Evolutionary conservation across 2,113 vertebrate genomes (phyloP).

Genomic region (Callaeas wilsoni): DNA sequence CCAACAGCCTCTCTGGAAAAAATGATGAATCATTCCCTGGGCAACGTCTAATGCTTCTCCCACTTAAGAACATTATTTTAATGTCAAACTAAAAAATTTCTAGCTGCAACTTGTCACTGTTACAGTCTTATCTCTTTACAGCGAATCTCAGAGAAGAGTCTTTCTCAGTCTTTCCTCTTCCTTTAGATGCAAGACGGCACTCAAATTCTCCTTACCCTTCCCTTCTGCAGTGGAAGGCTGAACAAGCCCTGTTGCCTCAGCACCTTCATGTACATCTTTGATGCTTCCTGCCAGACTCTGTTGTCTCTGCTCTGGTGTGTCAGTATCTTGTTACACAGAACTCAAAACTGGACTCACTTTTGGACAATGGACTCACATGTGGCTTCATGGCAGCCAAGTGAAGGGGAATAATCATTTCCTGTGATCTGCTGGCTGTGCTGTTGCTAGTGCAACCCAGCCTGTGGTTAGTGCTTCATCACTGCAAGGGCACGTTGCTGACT

Average conservation of each 20-base stretch:
- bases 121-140: neutral
- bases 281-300: neutral
- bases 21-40: neutral
- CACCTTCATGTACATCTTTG: neutral
- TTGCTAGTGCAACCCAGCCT: neutral
- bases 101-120: neutral
- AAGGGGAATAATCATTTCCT: neutral
- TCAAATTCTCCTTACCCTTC: neutral
- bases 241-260: neutral
- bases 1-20: neutral
- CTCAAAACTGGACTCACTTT: neutral
- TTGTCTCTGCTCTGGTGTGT: neutral
- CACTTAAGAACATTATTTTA: neutral
- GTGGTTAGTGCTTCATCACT: slow-evolving; percentile 17
- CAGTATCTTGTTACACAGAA: neutral
- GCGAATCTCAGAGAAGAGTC: neutral
- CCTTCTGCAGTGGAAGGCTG: neutral
- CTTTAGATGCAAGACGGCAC: neutral
- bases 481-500: neutral
- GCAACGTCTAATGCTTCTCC: neutral
- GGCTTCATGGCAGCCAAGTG: neutral
- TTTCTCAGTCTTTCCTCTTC: neutral
- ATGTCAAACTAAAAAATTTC: neutral
- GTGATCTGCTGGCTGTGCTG: neutral
- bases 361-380: neutral